Conservation (phyloP, 2,113 vertebrate genomes). For the Steatornis caripensis region DNA sequence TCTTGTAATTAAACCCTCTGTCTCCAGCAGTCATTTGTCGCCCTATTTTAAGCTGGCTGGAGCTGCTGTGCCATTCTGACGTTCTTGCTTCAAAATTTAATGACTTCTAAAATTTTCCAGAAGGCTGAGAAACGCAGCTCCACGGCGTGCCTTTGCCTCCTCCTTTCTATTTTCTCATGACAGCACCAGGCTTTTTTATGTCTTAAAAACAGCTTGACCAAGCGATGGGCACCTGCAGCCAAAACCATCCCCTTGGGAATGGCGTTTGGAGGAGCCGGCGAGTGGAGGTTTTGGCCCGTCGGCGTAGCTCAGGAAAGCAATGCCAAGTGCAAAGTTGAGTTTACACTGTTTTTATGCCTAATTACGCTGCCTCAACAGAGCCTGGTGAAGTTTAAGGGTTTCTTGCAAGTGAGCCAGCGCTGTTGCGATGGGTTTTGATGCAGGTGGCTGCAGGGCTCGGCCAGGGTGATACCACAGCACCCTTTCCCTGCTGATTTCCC, state of each 20-base stretch:
- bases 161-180: not conserved
- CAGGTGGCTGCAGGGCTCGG: not conserved
- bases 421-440: not conserved
- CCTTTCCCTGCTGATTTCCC: not conserved
- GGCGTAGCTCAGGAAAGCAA: rapidly evolving
- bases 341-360: not conserved
- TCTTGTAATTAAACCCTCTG: not conserved
- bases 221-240: not conserved
- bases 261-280: rapidly evolving
- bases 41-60: not conserved
- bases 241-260: not conserved
- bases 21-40: not conserved
- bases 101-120: not conserved
- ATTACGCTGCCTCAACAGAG: not conserved
- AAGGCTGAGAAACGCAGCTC: not conserved
- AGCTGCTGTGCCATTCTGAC: not conserved
- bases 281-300: not conserved
- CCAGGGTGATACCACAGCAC: too few species aligned
- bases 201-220: not conserved
- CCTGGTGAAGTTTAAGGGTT: not conserved
- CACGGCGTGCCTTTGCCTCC: rapidly evolving
- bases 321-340: not conserved
- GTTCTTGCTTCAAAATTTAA: conserved; percentile 3
- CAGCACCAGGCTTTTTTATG: not conserved
- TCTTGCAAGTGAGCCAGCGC: not conserved